phyloP scores from a whole-genome alignment of 2,888 invertebrate genomes.

The Anodontia alba region DNA sequence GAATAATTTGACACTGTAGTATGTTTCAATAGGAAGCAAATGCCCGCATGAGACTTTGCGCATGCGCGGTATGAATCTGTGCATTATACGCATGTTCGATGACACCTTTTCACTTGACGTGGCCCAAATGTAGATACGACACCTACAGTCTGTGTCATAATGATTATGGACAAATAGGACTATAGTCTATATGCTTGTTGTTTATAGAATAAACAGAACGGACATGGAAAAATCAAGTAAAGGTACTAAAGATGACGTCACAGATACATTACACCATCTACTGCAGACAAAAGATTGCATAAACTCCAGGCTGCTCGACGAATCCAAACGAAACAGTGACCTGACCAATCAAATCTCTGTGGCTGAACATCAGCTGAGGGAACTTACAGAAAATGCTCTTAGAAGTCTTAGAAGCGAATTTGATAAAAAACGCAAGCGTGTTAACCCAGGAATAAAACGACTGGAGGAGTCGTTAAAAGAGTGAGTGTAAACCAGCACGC shows the following conservation, averaged over 20 bases:
- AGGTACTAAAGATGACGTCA: neutral
- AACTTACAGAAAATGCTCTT: constrained; percentile 38
- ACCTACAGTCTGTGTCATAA: no score
- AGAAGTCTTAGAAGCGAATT: constrained; percentile 38
- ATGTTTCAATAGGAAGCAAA: no score
- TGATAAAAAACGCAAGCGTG: constrained; percentile 42
- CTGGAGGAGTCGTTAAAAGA: constrained; percentile 45
- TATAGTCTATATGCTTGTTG: no score
- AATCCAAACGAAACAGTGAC: constrained; percentile 41
- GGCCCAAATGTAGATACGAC: no score
- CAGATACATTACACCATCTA: constrained; percentile 39
- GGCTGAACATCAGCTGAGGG: constrained; percentile 46
- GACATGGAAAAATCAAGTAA: neutral
- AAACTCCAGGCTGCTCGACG: constrained; percentile 42
- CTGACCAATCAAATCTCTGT: constrained; percentile 32
- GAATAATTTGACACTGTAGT: no score
- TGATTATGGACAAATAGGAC: no score
- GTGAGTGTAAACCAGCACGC: constrained; percentile 21
- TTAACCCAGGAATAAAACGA: constrained; percentile 45
- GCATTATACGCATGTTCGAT: no score
- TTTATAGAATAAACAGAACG: neutral
- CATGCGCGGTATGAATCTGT: no score
- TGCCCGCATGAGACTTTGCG: no score
- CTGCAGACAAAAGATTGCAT: constrained; percentile 45
- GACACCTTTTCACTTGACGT: no score